Conservation (phyloP, 2,888 invertebrate genomes). For the Cremastinae sp. region DNA sequence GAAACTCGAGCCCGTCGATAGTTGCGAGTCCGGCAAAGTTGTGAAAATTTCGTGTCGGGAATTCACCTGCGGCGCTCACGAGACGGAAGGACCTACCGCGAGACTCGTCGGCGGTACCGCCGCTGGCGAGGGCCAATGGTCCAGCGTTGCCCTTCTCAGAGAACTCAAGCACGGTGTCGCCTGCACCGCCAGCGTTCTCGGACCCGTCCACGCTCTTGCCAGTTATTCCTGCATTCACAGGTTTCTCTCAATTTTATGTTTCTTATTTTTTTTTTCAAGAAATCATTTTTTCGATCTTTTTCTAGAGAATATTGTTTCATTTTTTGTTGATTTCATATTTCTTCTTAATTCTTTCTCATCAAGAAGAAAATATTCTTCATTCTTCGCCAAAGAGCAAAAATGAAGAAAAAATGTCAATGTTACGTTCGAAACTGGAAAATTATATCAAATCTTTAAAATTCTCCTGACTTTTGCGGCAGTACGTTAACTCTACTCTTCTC, state of each 20-base stretch:
- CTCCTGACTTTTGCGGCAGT: no score
- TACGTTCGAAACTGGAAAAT: no score
- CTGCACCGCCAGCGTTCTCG: conserved; percentile 79
- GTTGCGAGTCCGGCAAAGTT: conserved; percentile 79
- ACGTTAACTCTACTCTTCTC: no score
- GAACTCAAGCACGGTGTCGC: conserved; percentile 75
- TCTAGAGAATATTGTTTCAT: no score
- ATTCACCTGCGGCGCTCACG: conserved; percentile 78
- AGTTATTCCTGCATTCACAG: conserved; percentile 79
- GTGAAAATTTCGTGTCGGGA: conserved; percentile 83
- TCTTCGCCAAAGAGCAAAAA: no score
- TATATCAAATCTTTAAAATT: neutral
- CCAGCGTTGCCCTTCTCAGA: conserved; percentile 82
- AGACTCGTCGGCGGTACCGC: conserved; percentile 81
- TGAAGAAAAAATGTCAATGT: no score
- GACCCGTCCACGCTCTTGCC: conserved; percentile 78
- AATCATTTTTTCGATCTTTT: no score
- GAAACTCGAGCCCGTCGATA: conserved; percentile 80
- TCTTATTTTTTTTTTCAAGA: no score
- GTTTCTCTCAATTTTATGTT: no score
- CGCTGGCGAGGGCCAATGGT: conserved; percentile 82
- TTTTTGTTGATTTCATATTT: no score
- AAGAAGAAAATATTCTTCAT: no score
- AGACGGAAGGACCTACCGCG: conserved; percentile 77
- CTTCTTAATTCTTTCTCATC: no score